Evolutionary conservation across 1,140 invertebrate species (phyloP), one percentile per base, ranked within the genome.

Genomic region (Magallana ariakensis): DNA sequence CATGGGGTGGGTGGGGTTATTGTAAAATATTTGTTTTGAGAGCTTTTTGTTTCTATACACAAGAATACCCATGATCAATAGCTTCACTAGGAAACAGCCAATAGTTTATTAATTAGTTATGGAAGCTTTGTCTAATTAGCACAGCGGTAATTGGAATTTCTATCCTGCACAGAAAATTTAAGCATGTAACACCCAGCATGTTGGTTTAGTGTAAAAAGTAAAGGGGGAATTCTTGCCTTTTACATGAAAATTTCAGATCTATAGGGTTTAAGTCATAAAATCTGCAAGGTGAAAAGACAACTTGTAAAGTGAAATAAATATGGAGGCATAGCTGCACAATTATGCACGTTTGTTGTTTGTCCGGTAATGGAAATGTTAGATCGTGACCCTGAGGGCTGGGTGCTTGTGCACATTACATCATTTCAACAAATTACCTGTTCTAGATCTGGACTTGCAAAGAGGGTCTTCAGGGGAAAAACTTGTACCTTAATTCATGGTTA

Each of bases 401-500:
- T 75, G 66, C 10, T 26, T 75, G 66, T 75, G 66, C 66, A 75
- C 22, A 22, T 75, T 75, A 26, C 66, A 75, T 33, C 66, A 75
- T 75, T 70, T 75, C 22, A 26, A 75, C 66, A 75, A 75, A 75
- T 75, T 75, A 75, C 22, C 22, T 75, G 66, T 33, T 75, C 66
- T 26, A 26, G 22, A 75, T 75, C 13, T 26, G 22, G 22, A 75
- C 66, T 22, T 22, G 11, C 19, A 75, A 26, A 75, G 66, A 46
- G 13, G 66, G 66, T 26, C 66, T 26, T 75, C 5, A 75, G n/a
- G 22, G 15, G 26, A 26, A 11, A 6, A 8, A 8, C 2, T 33
- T 75, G 9, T 22, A 46, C 33, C 22, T 70, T 75, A 33, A 26
- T 26, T 33, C 33, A 46, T 46, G 33, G 33, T 26, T 75, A 7